phyloP scores from a whole-genome alignment of 2,888 invertebrate species.

The Didymodactylos carnosus region DNA sequence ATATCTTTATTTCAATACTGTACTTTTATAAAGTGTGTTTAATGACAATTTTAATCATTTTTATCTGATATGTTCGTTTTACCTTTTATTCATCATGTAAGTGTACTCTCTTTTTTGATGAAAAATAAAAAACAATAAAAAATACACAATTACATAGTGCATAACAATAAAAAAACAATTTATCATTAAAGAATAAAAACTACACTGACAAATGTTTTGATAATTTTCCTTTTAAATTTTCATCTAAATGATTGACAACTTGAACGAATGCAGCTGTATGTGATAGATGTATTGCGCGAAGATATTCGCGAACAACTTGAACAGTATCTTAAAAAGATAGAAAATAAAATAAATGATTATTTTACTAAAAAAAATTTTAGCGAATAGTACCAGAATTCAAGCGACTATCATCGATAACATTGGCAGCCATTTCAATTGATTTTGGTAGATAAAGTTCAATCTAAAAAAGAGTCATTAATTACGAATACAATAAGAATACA shows the following conservation, averaged over 20 bases:
- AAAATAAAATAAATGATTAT: background rate
- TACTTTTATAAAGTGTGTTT: no score
- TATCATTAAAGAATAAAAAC: no score
- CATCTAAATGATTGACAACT: background rate
- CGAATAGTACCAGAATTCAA: background rate
- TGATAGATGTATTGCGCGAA: background rate
- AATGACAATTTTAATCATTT: no score
- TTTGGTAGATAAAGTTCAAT: background rate
- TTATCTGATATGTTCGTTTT: no score
- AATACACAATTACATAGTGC: no score
- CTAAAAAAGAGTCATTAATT: background rate
- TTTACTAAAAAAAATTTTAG: slow-evolving; percentile 14
- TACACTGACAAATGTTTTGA: no score
- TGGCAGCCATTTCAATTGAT: background rate
- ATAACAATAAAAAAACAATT: no score
- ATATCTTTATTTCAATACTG: no score
- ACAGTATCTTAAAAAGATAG: background rate
- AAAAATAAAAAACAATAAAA: no score
- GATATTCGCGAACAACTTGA: background rate
- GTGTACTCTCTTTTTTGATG: no score
- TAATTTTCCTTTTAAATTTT: background rate
- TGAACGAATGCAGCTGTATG: background rate
- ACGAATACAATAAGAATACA: background rate
- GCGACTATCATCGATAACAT: background rate
- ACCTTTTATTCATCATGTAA: no score